phyloP scores from a whole-genome alignment of 2,888 invertebrate species.

The Meta bourneti region DNA sequence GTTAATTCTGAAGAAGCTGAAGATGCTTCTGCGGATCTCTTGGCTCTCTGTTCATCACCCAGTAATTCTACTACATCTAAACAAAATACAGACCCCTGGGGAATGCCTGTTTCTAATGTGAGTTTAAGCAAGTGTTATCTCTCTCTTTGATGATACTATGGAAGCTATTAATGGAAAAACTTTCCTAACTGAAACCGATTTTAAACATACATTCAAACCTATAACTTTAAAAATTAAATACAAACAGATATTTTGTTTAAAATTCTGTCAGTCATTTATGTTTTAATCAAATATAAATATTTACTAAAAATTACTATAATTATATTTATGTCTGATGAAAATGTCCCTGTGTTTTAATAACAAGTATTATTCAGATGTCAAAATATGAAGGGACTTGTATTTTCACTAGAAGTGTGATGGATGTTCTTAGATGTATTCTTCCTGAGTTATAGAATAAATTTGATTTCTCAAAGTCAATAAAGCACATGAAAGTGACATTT shows the following conservation, averaged over 20 bases:
- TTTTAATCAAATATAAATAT: background rate
- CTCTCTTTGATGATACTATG: no score
- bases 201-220: background rate
- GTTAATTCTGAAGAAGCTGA: constrained; percentile 60
- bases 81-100: constrained; percentile 83
- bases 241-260: background rate
- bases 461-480: no score
- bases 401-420: no score
- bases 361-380: background rate
- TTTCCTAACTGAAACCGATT: no score
- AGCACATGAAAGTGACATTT: no score
- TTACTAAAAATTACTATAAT: background rate
- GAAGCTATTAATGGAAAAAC: no score
- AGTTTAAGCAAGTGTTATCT: background rate
- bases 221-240: background rate
- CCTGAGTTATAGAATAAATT: no score
- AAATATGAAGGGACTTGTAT: no score
- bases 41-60: constrained; percentile 74
- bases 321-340: background rate
- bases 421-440: no score
- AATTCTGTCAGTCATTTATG: background rate
- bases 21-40: constrained; percentile 78
- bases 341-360: background rate
- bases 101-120: constrained; percentile 80
- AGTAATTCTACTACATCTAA: constrained; percentile 50